Conservation (phyloP, 2,113 vertebrate genomes). For the Lophius piscatorius region DNA sequence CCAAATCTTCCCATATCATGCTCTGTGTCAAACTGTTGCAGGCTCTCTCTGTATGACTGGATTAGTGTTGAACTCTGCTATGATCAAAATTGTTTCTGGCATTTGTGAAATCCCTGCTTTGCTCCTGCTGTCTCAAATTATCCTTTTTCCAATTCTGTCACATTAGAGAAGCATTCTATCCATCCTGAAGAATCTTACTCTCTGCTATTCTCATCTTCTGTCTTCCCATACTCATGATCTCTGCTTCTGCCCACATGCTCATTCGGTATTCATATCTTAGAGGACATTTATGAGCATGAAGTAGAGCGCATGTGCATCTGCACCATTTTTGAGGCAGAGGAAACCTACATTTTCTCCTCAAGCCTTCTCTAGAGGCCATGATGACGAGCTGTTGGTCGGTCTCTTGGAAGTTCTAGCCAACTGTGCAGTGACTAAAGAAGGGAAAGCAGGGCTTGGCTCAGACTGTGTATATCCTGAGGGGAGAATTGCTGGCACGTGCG, state of each 20-base stretch:
- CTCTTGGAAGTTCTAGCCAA: too few relatives aligned
- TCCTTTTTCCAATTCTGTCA: constrained; percentile 44
- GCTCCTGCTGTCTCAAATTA: constrained; percentile 43
- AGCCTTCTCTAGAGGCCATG: constrained; percentile 40
- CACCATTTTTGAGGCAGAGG: constrained; percentile 64
- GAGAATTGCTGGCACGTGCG: too few relatives aligned
- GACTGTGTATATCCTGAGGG: too few relatives aligned
- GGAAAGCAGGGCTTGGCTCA: too few relatives aligned
- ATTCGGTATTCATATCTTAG: constrained; percentile 76
- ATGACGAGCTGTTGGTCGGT: too few relatives aligned
- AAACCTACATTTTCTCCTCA: constrained; percentile 68
- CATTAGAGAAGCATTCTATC: constrained; percentile 34
- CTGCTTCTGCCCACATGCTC: constrained; percentile 71
- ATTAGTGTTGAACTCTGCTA: constrained; percentile 57
- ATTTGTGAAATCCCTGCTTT: constrained; percentile 52
- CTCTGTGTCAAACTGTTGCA: constrained; percentile 59
- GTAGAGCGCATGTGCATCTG: constrained; percentile 59
- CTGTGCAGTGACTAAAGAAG: too few relatives aligned
- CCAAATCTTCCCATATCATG: constrained; percentile 42
- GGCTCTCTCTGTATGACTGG: constrained; percentile 61
- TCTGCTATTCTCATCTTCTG: constrained; percentile 41
- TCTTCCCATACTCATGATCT: constrained; percentile 53
- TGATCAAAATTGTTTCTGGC: constrained; percentile 52
- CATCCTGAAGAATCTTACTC: constrained; percentile 39
- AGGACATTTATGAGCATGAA: constrained; percentile 67